Evolutionary conservation across 2,113 vertebrate species (phyloP).

Genomic region (Sander vitreus): DNA sequence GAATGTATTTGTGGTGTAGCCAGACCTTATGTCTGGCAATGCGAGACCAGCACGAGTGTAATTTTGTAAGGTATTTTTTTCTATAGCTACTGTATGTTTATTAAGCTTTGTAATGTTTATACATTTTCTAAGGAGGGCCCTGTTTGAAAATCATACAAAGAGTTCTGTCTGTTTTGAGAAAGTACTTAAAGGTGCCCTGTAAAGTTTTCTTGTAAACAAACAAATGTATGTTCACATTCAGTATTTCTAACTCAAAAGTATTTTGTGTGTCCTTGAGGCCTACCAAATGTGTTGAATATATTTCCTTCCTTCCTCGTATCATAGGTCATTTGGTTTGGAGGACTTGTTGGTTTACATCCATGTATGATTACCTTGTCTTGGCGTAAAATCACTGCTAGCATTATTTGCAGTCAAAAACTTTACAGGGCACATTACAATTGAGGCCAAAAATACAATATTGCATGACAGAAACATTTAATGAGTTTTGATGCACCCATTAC

Average conservation of each 20-base stretch:
- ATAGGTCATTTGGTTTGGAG: too few species aligned
- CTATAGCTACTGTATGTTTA: neutral
- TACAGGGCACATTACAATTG: neutral
- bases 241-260: neutral
- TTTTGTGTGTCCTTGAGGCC: too few species aligned
- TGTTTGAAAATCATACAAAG: neutral
- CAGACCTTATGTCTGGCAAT: too few species aligned
- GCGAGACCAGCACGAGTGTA: neutral
- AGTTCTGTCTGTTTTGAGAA: neutral
- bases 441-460: neutral
- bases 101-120: neutral
- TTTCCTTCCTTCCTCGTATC: neutral
- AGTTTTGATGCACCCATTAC: slow-evolving; percentile 72
- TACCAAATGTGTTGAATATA: neutral
- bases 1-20: too few species aligned
- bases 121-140: neutral
- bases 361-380: neutral
- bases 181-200: neutral
- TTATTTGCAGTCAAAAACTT: neutral
- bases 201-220: neutral
- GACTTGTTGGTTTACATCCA: neutral
- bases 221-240: neutral
- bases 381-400: too few species aligned
- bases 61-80: neutral
- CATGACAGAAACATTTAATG: neutral